Conservation (phyloP, 2,113 vertebrate genomes). For the Marcusenius ussheri region DNA sequence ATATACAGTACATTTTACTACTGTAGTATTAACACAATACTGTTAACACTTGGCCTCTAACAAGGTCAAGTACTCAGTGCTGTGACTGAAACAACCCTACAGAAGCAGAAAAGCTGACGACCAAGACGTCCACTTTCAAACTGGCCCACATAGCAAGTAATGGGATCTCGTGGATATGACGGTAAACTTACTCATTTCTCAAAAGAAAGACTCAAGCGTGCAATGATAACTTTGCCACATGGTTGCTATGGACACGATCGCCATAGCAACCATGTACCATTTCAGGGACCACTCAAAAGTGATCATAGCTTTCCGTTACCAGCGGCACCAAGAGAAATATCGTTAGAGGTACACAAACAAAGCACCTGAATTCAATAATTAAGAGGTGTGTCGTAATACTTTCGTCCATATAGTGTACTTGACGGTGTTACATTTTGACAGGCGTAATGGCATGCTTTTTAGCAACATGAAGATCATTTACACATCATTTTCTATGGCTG, state of each 20-base stretch:
- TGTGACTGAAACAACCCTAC: background rate
- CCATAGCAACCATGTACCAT: background rate
- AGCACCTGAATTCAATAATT: too few species aligned
- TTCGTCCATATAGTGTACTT: too few species aligned
- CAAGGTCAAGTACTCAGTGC: background rate
- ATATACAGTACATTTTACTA: background rate
- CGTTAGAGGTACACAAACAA: background rate
- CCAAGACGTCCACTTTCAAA: background rate
- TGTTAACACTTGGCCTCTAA: background rate
- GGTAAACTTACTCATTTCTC: background rate
- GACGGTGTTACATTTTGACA: too few species aligned
- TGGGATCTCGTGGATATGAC: background rate
- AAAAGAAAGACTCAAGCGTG: background rate
- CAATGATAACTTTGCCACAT: background rate
- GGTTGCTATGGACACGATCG: background rate
- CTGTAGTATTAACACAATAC: background rate
- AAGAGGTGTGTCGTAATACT: too few species aligned
- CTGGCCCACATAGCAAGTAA: background rate
- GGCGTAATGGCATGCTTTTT: too few species aligned
- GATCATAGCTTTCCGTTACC: background rate
- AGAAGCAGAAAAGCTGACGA: background rate
- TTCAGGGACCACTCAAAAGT: background rate
- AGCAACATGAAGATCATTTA: too few species aligned
- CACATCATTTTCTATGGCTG: too few species aligned
- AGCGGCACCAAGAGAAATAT: background rate